Evolutionary conservation across 2,113 vertebrate species (phyloP), one percentile per base, ranked within the genome.

Genomic region (Nanorana parkeri): DNA sequence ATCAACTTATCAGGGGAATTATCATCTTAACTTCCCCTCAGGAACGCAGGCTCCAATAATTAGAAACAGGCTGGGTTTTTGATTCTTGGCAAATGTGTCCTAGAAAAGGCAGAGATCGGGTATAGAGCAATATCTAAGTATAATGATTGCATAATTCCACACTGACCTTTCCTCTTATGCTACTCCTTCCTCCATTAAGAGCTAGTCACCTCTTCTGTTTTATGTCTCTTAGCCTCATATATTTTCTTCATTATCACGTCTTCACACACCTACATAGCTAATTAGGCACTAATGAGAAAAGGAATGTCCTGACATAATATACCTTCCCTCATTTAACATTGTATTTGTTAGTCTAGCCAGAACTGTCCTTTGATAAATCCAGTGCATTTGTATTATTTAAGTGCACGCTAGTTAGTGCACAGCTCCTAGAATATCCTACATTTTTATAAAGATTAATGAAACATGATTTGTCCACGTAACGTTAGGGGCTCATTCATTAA

Each of bases 281-380:
- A 81, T 81, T 81, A 81, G 68, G 77, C 77, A 66, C 79, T 81
- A 81, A 81, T 81, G 68, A 66, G 60, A 74, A 74, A 66, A 56
- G 58, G 20, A 81, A 81, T 74, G 79, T 24, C 29, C 79, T 74
- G 79, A 69, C 77, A 81, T 36, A 56, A 74, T 74, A 71, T 54
- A 74, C 36, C 68, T 23, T 64, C 56, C 58, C 68, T 81, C 68
- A 81, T 81, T 81, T 81, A 80, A 72, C 67, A 72, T 72, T 72
- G 56, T 63, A 80, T 80, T 80, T 72, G 58, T 80, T 80, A 80
- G 41, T 52, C 56, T 51, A 17, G 66, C 28, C 61, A 61, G 24
- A 26, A 52, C 21, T 20, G 58, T 60, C 78, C 56, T 69, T 64
- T 64, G 68, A 72, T 72, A 72, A 64, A 60, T 52, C 56, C 63